Evolutionary conservation across 1,140 invertebrate species (phyloP).

Genomic region (Asobara japonica): DNA sequence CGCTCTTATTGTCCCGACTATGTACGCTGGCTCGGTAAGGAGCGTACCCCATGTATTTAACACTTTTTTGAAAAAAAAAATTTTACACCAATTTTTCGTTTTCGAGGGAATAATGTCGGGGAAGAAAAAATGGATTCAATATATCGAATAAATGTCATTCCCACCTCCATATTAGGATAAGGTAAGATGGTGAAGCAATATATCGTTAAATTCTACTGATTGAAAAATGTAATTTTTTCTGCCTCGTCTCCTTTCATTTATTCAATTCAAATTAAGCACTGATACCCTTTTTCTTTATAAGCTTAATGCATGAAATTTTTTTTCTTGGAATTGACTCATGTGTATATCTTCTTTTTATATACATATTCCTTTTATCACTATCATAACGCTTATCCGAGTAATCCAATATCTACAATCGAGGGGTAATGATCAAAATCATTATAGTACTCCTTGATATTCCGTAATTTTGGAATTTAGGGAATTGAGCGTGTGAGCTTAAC

Average conservation of each 20-base stretch:
- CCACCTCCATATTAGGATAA: background rate
- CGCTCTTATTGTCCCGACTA: no score
- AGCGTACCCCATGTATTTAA: no score
- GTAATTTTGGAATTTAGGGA: conserved; percentile 29
- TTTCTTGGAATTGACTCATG: conserved; percentile 67
- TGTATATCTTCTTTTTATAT: conserved; percentile 47
- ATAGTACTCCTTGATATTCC: conserved; percentile 28
- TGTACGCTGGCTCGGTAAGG: no score
- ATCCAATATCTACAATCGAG: conserved; percentile 32
- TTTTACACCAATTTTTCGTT: no score
- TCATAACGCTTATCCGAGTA: background rate
- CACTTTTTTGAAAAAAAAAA: no score
- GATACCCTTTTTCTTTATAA: conserved; percentile 52
- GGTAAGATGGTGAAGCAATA: conserved; percentile 53
- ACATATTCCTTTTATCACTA: conserved; percentile 14
- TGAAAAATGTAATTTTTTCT: conserved; percentile 5
- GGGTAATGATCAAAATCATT: conserved; percentile 30
- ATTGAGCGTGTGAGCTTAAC: conserved; percentile 40
- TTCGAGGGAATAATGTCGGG: no score
- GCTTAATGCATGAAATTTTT: conserved; percentile 67
- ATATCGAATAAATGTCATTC: background rate
- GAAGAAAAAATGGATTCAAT: no score
- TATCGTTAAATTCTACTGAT: conserved; percentile 11
- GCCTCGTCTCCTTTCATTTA: background rate
- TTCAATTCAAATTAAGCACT: conserved; percentile 2